Base-by-base conservation (phyloP, 2,797 vertebrate species). In the Mycteria americana region DNA sequence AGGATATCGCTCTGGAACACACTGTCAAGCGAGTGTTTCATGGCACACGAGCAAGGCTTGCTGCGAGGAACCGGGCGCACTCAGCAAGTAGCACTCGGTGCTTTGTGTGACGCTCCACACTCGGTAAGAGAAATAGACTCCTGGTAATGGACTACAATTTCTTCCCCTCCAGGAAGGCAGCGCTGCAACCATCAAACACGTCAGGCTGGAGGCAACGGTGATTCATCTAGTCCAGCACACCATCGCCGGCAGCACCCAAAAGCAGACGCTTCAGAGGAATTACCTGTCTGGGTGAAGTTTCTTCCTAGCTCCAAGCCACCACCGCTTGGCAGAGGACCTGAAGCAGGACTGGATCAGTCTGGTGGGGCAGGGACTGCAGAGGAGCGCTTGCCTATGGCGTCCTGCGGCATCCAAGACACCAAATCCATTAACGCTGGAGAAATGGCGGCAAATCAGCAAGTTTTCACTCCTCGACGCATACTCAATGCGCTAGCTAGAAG, bases 371-470 rank as follows among this genome's bases (percentile, higher is more conserved):
- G 39, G 62, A 46, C 27, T 14, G 3, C 27, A 16, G 43, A 23
- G 54, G 2, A 87, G 50, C 4, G 0, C 27, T 10, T 3, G 41
- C 13, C 53, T 5, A 0, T 2, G 35, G 21, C 3, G 0, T 25
- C 28, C 54, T 22, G 45, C 23, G 45, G 31, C 57, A 57, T 7
- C 60, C 22, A 5, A 21, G 54, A 33, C 37, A 48, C 11, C 77
- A 37, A 41, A 70, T 3, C 53, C 30, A 7, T 8, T 4, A 50
- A 18, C 0, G 10, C 19, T 17, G 64, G 39, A 83, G n/a, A 73
- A 43, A 56, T 0, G 0, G 24, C 0, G 2, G 28, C 25, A 88
- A 65, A 73, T 0, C 8, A 19, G 17, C 37, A 4, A 0, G 5
- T 43, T 62, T 37, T 24, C 31, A 8, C 41, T 46, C 56, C 25